These are phyloP conservation scores for Epicampocera succincta DNA, from an alignment of 2,888 invertebrate genomes.

Conservation along the genomic window DNA sequence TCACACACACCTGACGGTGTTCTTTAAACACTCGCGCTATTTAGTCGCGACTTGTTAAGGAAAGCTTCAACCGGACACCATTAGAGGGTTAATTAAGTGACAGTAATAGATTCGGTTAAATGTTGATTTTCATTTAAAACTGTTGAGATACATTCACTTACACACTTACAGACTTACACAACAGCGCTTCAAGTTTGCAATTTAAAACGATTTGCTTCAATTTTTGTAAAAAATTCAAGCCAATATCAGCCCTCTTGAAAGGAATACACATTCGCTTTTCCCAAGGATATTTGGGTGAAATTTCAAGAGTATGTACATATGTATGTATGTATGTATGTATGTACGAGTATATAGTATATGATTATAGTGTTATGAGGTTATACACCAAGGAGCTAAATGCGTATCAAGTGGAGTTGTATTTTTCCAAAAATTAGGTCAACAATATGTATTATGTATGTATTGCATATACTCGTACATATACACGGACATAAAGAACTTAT, in stretches of 20 bases:
- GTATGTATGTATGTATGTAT: background rate
- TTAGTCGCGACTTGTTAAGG: too few species aligned
- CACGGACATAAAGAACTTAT: background rate
- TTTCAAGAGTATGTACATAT: conserved; percentile 50
- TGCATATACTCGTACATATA: background rate
- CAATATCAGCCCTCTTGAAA: conserved; percentile 16
- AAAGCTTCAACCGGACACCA: too few species aligned
- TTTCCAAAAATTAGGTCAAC: conserved; percentile 66
- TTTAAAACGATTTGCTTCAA: conserved; percentile 11
- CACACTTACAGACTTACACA: background rate
- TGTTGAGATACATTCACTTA: background rate
- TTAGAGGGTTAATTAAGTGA: background rate
- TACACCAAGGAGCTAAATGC: conserved; percentile 16
- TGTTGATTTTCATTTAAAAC: conserved; percentile 12
- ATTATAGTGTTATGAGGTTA: conserved; percentile 21
- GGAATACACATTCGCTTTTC: conserved; percentile 2
- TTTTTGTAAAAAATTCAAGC: conserved; percentile 12
- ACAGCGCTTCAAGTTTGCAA: background rate
- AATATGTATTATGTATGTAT: conserved; percentile 15
- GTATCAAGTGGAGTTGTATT: conserved; percentile 35
- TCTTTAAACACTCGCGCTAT: too few species aligned
- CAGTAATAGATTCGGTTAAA: background rate
- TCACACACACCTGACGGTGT: too few species aligned
- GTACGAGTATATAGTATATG: too few species aligned
- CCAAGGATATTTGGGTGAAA: conserved; percentile 50